Evolutionary conservation across 2,113 vertebrate species (phyloP), one percentile per base, ranked within the genome.

Genomic region (Eudyptes chrysolophus): DNA sequence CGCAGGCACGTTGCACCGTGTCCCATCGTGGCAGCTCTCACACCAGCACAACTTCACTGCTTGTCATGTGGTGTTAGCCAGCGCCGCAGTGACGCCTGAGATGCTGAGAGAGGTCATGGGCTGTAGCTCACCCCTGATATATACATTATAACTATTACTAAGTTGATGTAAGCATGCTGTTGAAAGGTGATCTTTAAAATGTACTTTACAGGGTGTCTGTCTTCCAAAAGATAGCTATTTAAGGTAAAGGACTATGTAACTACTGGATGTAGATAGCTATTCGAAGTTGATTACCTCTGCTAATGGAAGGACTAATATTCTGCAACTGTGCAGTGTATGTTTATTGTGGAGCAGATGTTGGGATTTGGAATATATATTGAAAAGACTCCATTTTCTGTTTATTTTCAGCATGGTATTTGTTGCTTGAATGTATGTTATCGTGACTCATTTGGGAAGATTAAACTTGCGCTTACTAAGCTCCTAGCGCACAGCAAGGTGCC

Each of bases 361-460:
- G 60, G 36, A 71, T 69, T 49, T 92, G 78, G 60, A 72, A 81
- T 77, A 27, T 16, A 15, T 32, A 30, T 25, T 49, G 32, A 71
- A 81, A n/a, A 83, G 8, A 51, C 29, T 68, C 34, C 9, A 66
- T 58, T 89, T 78, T 78, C 26, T 52, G 16, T 68, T 80, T 89
- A 25, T 87, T 94, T 96, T 92, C 64, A 71, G 30, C 8, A 18
- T 40, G 25, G 3, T 44, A 16, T 82, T 92, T 85, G 11, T 55
- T 64, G 38, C 17, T 36, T 52, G 21, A 81, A 16, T 65, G 16
- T 26, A 7, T 83, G 14, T 78, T 85, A 51, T 54, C 0, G 0
- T 92, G 85, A 77, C 20, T 90, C 34, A 72, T 87, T 92, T 89
- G 34, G 61, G 72, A 61, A 89, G 57, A 84, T 62, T 78, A 68